Evolutionary conservation across 30 jellyfish, hydroid and myxozoan genomes (phyloP), one percentile per base, ranked within the genome.

Genomic region (Turritopsis dohrnii): DNA sequence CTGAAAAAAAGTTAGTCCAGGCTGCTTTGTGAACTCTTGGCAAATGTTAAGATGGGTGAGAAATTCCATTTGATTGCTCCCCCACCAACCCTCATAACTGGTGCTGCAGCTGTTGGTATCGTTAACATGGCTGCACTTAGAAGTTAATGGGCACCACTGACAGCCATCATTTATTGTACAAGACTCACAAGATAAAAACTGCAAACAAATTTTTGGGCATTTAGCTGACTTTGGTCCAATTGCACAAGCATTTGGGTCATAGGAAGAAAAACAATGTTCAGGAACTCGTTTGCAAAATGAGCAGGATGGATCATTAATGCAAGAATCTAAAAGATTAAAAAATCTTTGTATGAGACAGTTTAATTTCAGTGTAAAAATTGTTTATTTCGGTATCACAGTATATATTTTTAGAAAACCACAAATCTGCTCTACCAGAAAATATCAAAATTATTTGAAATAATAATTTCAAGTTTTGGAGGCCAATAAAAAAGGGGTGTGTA

Each of bases 271-370:
- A 77, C 97, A 90, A 28, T 54, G 13, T 41, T 41, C 65, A 1
- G 84, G 71, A 41, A 82, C 71, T 66, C 31, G 60, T 74, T 73
- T 75, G 81, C 97, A 92, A 91, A 90, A 92, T 4, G 89, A 89
- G 80, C 97, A 92, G 1, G 94, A 88, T 41, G 95, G 94, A 77
- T 92, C 97, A 16, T 75, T 85, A 52, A 74, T 71, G 69, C 97
- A 92, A 21, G 87, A 72, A 79, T 81, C 97, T 92, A 79, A 71
- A 82, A 65, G 16, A 21, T 16, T 20, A 7, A 71, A 1, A 25
- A n/a, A n/a, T n/a, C n/a, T n/a, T n/a, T n/a, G n/a, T n/a, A n/a
- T n/a, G n/a, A n/a, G n/a, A n/a, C n/a, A n/a, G n/a, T n/a, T n/a
- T n/a, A n/a, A n/a, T n/a, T n/a, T n/a, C n/a, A n/a, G n/a, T n/a